Evolutionary conservation across 2,888 invertebrate genomes (phyloP).

Genomic region (Dasysyrphus tricinctus): DNA sequence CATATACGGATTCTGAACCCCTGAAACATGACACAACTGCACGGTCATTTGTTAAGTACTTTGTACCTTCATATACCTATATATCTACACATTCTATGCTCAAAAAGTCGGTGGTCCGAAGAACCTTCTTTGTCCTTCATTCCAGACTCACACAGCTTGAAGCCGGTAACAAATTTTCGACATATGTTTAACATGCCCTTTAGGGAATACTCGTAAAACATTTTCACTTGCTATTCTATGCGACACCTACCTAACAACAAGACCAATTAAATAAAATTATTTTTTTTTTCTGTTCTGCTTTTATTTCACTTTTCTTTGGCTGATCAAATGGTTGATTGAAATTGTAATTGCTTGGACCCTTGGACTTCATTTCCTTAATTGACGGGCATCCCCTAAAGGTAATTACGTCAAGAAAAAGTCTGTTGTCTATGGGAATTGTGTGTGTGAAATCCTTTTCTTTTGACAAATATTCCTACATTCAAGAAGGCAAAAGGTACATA

Average conservation of each 20-base stretch:
- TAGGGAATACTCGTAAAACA: slow-evolving; percentile 39
- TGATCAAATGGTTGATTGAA: slow-evolving; percentile 63
- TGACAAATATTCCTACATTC: not conserved
- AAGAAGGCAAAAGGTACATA: not conserved
- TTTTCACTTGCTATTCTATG: slow-evolving; percentile 56
- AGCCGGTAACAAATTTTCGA: slow-evolving; percentile 46
- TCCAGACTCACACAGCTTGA: slow-evolving; percentile 64
- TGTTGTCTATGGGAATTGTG: not conserved
- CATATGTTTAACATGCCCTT: slow-evolving; percentile 72
- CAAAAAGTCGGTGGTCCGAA: slow-evolving; percentile 60
- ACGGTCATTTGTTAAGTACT: slow-evolving; percentile 63
- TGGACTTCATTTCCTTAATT: slow-evolving; percentile 35
- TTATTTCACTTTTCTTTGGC: slow-evolving; percentile 12
- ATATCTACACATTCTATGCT: slow-evolving; percentile 4
- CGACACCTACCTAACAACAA: slow-evolving; percentile 52
- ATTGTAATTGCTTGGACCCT: slow-evolving; percentile 32
- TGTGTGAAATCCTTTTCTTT: slow-evolving; percentile 12
- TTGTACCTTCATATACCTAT: not conserved
- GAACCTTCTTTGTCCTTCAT: slow-evolving; percentile 46
- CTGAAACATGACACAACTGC: slow-evolving; percentile 69
- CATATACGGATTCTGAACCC: slow-evolving; percentile 44
- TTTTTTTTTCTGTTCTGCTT: no score
- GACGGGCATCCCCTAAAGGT: slow-evolving; percentile 5
- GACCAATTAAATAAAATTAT: slow-evolving; percentile 56
- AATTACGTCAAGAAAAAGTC: slow-evolving; percentile 1